Evolutionary conservation across 2,113 vertebrate species (phyloP).

Genomic region (Terrapene triunguis): DNA sequence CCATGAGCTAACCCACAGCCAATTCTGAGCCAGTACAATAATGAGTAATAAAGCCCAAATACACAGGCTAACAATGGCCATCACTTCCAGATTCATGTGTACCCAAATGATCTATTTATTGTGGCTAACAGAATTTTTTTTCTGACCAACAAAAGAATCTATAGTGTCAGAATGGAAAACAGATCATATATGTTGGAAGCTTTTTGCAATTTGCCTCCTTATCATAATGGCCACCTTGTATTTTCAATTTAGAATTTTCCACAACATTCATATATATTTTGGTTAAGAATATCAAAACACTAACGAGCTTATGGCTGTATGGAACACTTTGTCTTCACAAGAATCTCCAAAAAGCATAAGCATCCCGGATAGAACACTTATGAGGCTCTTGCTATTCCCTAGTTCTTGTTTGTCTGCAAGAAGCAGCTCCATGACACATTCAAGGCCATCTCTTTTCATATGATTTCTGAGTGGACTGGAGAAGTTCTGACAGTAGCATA

Average conservation of each 20-base stretch:
- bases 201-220: not conserved
- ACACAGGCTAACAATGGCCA: not conserved
- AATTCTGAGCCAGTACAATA: not conserved
- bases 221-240: not conserved
- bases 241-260: not conserved
- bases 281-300: not conserved
- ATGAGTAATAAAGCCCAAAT: not conserved
- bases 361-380: not conserved
- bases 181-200: not conserved
- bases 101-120: accelerated
- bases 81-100: not conserved
- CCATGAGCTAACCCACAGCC: not conserved
- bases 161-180: not conserved
- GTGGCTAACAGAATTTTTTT: not conserved
- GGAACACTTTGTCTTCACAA: not conserved
- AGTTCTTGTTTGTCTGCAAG: not conserved
- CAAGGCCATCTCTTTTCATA: not conserved
- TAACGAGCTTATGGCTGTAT: accelerated
- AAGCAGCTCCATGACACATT: not conserved
- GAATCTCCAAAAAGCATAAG: not conserved
- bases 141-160: not conserved
- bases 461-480: not conserved
- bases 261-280: not conserved
- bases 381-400: not conserved
- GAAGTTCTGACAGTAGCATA: not conserved